Percentiles rank a stretch among this genome's conserved stretches.
Evolutionary conservation across 2,888 invertebrate species (phyloP).

Genomic region (Acheta domesticus): DNA sequence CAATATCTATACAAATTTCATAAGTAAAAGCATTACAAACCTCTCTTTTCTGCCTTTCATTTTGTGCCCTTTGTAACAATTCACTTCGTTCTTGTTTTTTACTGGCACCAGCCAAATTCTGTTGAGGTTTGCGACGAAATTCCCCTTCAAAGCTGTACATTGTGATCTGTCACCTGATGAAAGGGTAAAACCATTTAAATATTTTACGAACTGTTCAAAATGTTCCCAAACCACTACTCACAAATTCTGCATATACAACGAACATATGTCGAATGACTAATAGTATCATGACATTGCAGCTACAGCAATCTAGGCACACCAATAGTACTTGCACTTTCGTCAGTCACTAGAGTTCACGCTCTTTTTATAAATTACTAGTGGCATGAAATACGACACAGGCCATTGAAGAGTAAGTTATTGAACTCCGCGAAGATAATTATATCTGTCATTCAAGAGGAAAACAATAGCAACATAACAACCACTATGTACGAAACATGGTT

Average conservation of each 20-base stretch:
- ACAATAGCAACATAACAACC: background rate
- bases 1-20: no score
- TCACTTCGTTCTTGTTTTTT: slow-evolving; percentile 66
- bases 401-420: no score
- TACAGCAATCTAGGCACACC: no score
- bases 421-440: no score
- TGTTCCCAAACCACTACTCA: no score
- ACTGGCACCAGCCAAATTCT: slow-evolving; percentile 86
- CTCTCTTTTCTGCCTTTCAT: slow-evolving; percentile 83
- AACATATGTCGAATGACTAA: no score
- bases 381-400: no score
- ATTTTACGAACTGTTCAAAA: no score
- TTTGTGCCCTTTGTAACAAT: slow-evolving; percentile 74
- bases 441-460: no score
- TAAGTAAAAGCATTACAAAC: slow-evolving; percentile 47
- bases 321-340: no score
- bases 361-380: background rate
- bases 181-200: background rate
- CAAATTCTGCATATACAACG: no score
- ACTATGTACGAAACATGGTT: background rate
- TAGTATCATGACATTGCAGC: no score
- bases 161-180: slow-evolving; percentile 3
- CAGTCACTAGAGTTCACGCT: background rate
- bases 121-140: slow-evolving; percentile 79
- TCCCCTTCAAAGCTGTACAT: slow-evolving; percentile 86